Evolutionary conservation across 2,888 invertebrate species (phyloP).

Genomic region (Rotaria macrura): DNA sequence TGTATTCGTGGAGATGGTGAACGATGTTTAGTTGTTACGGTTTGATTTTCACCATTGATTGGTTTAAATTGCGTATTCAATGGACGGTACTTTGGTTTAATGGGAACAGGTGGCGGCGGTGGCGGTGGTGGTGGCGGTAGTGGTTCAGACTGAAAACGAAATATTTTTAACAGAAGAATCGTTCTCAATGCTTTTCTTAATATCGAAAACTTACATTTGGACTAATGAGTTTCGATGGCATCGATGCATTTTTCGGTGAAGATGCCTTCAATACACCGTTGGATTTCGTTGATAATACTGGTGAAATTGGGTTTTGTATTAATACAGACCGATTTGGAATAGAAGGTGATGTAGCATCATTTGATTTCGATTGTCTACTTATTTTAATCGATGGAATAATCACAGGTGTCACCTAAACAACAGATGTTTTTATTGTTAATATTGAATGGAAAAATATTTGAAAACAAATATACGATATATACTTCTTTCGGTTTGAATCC

Average conservation of each 20-base stretch:
- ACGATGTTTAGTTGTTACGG: background rate
- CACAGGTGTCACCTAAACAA: background rate
- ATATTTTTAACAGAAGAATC: too few relatives aligned
- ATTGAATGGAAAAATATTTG: background rate
- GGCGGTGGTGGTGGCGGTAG: background rate
- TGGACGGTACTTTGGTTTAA: background rate
- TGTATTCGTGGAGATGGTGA: background rate
- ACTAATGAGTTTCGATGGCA: background rate
- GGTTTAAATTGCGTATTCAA: background rate
- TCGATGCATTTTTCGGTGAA: too few relatives aligned
- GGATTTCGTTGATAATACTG: background rate
- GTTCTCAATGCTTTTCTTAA: background rate
- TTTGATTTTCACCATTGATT: background rate
- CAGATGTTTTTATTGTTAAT: too few relatives aligned
- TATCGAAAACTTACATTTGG: background rate
- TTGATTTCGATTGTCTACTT: background rate
- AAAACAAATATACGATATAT: background rate
- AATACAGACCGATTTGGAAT: background rate
- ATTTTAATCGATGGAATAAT: background rate
- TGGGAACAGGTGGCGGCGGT: background rate
- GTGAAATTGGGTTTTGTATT: background rate
- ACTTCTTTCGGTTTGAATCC: conserved; percentile 21
- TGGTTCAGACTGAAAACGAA: too few relatives aligned
- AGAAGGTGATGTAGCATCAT: conserved; percentile 5
- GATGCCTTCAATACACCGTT: background rate